Conservation (phyloP, 2,797 vertebrate species). For the Acropternis orthonyx region DNA sequence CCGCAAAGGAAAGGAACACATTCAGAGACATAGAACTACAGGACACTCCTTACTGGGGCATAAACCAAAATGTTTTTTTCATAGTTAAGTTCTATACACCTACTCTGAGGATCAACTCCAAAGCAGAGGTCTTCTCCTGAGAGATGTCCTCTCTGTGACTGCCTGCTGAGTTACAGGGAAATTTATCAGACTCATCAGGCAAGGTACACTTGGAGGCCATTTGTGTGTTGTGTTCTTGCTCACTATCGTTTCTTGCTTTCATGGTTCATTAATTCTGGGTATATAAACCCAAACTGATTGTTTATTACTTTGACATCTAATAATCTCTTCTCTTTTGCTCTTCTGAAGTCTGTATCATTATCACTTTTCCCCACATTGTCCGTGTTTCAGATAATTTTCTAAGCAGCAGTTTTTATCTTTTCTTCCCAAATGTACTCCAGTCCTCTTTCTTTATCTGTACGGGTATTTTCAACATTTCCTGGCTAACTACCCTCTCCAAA, state of each 20-base stretch:
- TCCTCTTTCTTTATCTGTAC: not conserved
- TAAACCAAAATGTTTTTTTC: not conserved
- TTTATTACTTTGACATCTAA: not conserved
- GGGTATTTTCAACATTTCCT: not conserved
- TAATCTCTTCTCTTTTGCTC: not conserved
- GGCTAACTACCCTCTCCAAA: not conserved
- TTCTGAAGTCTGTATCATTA: not conserved
- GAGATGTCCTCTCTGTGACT: not conserved
- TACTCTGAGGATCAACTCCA: not conserved
- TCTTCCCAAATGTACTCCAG: not conserved
- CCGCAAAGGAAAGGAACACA: not conserved
- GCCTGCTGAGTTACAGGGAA: not conserved
- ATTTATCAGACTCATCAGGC: not conserved
- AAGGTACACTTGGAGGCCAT: not conserved
- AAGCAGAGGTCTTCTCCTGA: not conserved
- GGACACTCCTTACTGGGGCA: not conserved
- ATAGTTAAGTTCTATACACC: not conserved
- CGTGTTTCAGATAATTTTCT: slow-evolving; percentile 25
- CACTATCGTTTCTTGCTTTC: not conserved
- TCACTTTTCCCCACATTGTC: not conserved
- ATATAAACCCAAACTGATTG: not conserved
- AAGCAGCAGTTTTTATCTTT: slow-evolving; percentile 13
- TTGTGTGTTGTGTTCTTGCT: not conserved
- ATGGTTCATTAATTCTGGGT: not conserved
- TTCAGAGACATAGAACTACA: not conserved